Percentiles rank a stretch among this genome's conserved stretches.
These are phyloP conservation scores for Ctenicera cuprea DNA, from an alignment of 2,888 invertebrate genomes.

Conservation along the genomic window DNA sequence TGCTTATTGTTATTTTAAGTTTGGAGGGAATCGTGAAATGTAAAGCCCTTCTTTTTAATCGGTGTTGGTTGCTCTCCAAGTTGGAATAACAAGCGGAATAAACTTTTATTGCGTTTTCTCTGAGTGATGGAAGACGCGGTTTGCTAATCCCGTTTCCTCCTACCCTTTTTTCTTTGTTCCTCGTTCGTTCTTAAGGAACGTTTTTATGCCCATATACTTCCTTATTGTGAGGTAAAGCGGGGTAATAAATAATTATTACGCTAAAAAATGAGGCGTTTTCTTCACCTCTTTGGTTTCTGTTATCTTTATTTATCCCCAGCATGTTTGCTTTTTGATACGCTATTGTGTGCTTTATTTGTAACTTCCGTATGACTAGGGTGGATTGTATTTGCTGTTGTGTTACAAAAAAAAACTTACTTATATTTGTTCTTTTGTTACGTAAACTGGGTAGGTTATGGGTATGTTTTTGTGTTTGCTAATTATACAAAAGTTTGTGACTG, in stretches of 20 bases:
- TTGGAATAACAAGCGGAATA: conserved; percentile 40
- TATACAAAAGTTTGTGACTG: too few species aligned
- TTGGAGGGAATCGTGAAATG: conserved; percentile 11
- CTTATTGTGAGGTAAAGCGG: conserved; percentile 43
- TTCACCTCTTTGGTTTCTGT: conserved; percentile 32
- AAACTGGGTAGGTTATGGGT: too few species aligned
- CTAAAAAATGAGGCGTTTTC: conserved; percentile 38
- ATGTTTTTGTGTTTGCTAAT: too few species aligned
- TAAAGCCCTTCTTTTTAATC: conserved; percentile 28
- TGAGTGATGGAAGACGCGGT: conserved; percentile 44
- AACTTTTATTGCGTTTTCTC: conserved; percentile 40
- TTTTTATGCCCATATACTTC: conserved; percentile 39
- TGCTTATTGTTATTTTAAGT: conserved; percentile 19
- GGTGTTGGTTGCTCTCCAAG: conserved; percentile 32
- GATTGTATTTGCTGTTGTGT: conserved; percentile 1
- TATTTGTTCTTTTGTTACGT: not conserved
- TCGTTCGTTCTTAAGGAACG: conserved; percentile 37
- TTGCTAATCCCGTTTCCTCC: conserved; percentile 42
- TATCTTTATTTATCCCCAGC: conserved; percentile 33
- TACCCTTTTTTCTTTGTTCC: conserved; percentile 38
- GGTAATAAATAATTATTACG: conserved; percentile 44
- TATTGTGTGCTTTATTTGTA: conserved; percentile 31
- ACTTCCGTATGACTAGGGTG: conserved; percentile 26
- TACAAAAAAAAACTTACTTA: not conserved
- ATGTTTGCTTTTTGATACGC: conserved; percentile 23